phyloP scores from a whole-genome alignment of 2,888 invertebrate genomes.

The Hymenopus coronatus region DNA sequence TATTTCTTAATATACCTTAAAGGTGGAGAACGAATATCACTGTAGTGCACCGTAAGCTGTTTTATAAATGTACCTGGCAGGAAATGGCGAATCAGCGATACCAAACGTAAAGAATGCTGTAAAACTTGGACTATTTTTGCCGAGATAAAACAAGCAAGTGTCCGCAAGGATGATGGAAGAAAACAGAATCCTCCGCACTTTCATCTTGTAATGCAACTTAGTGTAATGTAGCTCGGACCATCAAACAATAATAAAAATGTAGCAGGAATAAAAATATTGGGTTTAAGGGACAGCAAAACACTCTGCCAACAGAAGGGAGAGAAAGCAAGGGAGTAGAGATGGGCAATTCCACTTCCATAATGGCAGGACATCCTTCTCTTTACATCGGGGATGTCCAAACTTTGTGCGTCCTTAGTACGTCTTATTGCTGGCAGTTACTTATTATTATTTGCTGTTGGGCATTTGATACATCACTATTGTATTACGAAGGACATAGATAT shows the following conservation, averaged over 20 bases:
- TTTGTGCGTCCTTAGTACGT: too few species aligned
- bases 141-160: neutral
- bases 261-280: conserved; percentile 15
- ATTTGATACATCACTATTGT: too few species aligned
- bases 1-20: too few species aligned
- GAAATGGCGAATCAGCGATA: neutral
- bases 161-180: neutral
- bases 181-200: neutral
- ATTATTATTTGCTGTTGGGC: too few species aligned
- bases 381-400: neutral
- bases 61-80: neutral
- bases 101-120: neutral
- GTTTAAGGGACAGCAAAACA: conserved; percentile 3
- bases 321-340: neutral
- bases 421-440: too few species aligned
- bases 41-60: neutral
- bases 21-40: neutral
- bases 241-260: conserved; percentile 12
- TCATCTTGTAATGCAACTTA: neutral
- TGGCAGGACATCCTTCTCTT: neutral
- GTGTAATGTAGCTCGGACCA: neutral
- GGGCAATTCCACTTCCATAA: neutral
- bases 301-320: conserved; percentile 12
- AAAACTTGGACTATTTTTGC: neutral
- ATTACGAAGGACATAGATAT: too few species aligned